Evolutionary conservation across 2,888 invertebrate genomes (phyloP), one percentile per base, ranked within the genome.

Genomic region (Apamea monoglypha): DNA sequence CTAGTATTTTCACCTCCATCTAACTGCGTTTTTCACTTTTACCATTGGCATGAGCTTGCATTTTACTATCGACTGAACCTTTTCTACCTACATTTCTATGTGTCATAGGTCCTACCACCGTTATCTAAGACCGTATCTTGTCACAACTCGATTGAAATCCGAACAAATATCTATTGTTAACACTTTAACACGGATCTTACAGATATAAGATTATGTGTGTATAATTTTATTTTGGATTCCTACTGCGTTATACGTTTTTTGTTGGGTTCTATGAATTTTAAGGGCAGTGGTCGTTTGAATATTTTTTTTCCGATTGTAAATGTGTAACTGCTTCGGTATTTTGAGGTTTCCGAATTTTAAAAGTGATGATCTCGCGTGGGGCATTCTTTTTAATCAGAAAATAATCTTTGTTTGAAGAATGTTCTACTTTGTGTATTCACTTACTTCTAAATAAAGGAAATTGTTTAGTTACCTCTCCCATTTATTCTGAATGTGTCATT

Each of bases 141-240:
- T 89, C 89, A 89, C 83, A 89, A 84, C 82, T 83, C 86, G 88
- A 89, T 89, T 88, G 83, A 87, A 88, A 90, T 90, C 89, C 89
- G 87, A 86, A 89, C 89, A 91, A 93, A 92, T 87, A 92, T 91
- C 91, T 92, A 92, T 93, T 93, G 94, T 94, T 94, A 93, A 94
- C 95, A 94, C 94, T 92, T 95, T 94, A 93, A 95, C 94, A 93
- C 93, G 91, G 93, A 94, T 94, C 92, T 91, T 88, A 87, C 70
- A 90, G 92, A 93, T 92, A 92, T 89, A 88, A 91, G 87, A 91
- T 92, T 93, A 91, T 92, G 90, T 91, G 91, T 90, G 89, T 91
- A 90, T 92, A 91, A 92, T 93, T 92, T 92, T 92, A 92, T 93
- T 89, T 92, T 91, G 90, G 91, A 90, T 90, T 91, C 93, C 93